Evolutionary conservation across 2,888 invertebrate species (phyloP).

Genomic region (Criorhina ranunculi): DNA sequence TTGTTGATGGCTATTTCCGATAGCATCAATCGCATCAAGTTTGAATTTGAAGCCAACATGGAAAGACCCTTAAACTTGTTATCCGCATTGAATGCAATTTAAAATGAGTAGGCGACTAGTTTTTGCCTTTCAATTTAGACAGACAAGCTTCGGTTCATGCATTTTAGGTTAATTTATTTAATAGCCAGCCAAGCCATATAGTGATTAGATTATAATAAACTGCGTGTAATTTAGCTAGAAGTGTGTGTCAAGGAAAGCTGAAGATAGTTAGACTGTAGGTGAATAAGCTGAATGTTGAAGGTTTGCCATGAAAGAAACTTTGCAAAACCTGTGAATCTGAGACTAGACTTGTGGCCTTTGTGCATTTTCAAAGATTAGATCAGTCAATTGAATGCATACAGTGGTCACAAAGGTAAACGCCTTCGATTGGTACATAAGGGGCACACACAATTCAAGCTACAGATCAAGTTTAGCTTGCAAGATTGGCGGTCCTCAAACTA

Average conservation of each 20-base stretch:
- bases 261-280: neutral
- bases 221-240: neutral
- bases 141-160: neutral
- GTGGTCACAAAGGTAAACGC: no score
- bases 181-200: no score
- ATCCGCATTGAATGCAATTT: neutral
- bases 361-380: no score
- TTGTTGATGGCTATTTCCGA: slow-evolving; percentile 13
- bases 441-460: no score
- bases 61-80: slow-evolving; percentile 13
- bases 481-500: no score
- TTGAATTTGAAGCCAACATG: no score
- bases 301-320: neutral
- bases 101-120: slow-evolving; percentile 6
- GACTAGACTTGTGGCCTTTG: no score
- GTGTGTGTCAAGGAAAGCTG: slow-evolving; percentile 17
- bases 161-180: neutral
- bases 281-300: neutral
- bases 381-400: no score
- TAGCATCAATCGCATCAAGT: slow-evolving; percentile 18
- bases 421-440: no score
- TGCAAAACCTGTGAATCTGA: neutral
- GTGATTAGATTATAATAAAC: slow-evolving; percentile 17
- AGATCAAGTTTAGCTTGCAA: no score
- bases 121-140: slow-evolving; percentile 1